These are phyloP conservation scores for Aphidius colemani DNA, from an alignment of 2,888 invertebrate species.

Conservation along the genomic window DNA sequence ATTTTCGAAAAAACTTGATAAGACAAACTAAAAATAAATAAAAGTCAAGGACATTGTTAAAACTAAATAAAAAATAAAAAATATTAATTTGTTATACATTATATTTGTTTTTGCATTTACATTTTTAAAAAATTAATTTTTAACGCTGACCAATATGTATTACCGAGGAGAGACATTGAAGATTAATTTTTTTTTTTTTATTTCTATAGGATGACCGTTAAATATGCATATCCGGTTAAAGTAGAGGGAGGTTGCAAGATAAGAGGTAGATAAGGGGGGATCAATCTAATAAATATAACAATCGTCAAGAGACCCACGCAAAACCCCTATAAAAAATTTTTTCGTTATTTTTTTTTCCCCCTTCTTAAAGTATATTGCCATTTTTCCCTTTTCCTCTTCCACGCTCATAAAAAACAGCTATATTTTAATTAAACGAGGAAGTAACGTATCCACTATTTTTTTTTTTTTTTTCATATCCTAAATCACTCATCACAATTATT, in stretches of 20 bases:
- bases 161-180: constrained; percentile 36
- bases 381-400: constrained; percentile 58
- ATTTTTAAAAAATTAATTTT: neutral
- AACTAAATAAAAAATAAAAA: too few species aligned
- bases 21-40: too few species aligned
- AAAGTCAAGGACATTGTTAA: too few species aligned
- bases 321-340: constrained; percentile 32
- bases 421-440: constrained; percentile 58
- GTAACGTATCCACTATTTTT: constrained; percentile 37
- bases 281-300: constrained; percentile 57
- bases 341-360: constrained; percentile 32
- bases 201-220: constrained; percentile 45
- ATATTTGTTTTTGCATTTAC: neutral
- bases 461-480: constrained; percentile 1
- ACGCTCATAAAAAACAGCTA: constrained; percentile 61
- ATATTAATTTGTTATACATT: too few species aligned
- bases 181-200: constrained; percentile 8
- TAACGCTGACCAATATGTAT: neutral
- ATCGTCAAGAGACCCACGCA: constrained; percentile 40
- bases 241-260: too few species aligned
- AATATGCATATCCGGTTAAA: constrained; percentile 59
- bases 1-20: too few species aligned
- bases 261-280: constrained; percentile 38
- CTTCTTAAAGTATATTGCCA: constrained; percentile 28
- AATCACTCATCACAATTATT: constrained; percentile 27